Conservation (phyloP, 2,113 vertebrate species). For the Hirundichthys speculiger region DNA sequence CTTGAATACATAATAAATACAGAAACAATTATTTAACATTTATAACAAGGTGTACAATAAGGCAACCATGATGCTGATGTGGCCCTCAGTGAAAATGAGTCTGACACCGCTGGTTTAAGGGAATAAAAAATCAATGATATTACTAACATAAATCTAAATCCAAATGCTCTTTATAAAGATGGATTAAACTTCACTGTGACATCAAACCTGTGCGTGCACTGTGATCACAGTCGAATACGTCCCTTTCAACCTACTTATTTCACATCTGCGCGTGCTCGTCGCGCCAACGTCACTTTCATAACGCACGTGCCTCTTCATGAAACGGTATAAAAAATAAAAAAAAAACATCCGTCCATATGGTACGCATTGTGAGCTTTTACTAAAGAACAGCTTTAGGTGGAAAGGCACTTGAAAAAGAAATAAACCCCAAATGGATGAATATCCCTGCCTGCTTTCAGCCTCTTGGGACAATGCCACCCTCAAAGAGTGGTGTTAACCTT, state of each 20-base stretch:
- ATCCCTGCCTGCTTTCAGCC: constrained; percentile 33
- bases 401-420: constrained; percentile 36
- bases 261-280: not conserved
- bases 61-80: no score
- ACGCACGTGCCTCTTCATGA: constrained; percentile 30
- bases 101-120: no score
- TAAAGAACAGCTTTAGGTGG: constrained; percentile 36
- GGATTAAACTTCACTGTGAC: no score
- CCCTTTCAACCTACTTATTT: not conserved
- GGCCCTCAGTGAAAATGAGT: no score
- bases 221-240: no score
- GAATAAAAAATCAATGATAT: no score
- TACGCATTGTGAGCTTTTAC: constrained; percentile 10
- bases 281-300: constrained; percentile 16
- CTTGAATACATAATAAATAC: no score
- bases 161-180: no score
- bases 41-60: no score
- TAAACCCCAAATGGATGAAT: constrained; percentile 54
- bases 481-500: constrained; percentile 68
- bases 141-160: no score
- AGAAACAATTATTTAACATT: no score
- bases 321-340: constrained; percentile 2
- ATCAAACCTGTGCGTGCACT: no score
- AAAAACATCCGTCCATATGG: constrained; percentile 50
- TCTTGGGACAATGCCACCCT: constrained; percentile 49